phyloP scores from a whole-genome alignment of 2,797 vertebrate genomes.

The Lithobates sylvaticus region DNA sequence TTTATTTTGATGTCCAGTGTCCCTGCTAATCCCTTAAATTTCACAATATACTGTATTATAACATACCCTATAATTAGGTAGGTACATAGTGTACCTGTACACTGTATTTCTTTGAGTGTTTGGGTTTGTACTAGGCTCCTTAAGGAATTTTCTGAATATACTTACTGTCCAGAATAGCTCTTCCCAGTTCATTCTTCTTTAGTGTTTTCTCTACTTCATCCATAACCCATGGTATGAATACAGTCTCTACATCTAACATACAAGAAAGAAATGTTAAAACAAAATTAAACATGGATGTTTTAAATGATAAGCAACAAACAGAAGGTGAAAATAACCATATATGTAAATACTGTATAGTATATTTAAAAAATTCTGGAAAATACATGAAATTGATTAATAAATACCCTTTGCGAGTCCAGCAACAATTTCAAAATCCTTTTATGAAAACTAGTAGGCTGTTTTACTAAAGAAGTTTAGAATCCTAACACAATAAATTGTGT shows the following conservation, averaged over 20 bases:
- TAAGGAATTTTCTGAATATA: neutral
- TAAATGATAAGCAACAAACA: neutral
- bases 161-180: slow-evolving; percentile 87
- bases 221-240: slow-evolving; percentile 90
- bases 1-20: no score
- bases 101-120: neutral
- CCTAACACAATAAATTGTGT: no score
- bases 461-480: no score
- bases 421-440: no score
- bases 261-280: neutral
- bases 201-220: slow-evolving; percentile 78
- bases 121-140: neutral
- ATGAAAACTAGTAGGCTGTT: no score
- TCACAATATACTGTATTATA: no score
- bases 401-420: no score
- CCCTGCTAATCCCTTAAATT: no score
- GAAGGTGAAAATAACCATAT: neutral
- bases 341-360: neutral
- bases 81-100: no score
- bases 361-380: neutral
- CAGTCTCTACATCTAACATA: slow-evolving; percentile 85
- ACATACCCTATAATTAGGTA: no score
- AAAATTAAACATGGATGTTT: neutral
- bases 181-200: slow-evolving; percentile 77
- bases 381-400: neutral